These are phyloP conservation scores for Erebia palarica DNA, from an alignment of 2,888 invertebrate species.

Conservation along the genomic window DNA sequence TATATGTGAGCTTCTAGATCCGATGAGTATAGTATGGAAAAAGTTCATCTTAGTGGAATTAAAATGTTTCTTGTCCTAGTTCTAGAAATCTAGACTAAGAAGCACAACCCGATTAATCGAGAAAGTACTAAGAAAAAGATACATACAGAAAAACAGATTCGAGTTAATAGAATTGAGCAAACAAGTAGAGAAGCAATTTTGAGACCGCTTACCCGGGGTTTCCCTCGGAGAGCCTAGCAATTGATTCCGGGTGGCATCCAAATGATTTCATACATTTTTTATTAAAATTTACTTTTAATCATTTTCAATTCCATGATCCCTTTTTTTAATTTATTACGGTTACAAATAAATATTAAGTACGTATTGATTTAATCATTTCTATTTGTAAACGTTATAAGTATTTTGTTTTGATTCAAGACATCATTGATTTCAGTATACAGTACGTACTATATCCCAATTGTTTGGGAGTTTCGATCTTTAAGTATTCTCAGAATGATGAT, in stretches of 20 bases:
- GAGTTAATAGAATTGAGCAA: background rate
- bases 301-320: background rate
- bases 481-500: no score
- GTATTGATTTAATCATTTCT: no score
- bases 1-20: no score
- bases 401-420: no score
- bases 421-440: no score
- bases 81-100: background rate
- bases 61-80: background rate
- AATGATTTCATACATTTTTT: slow-evolving; percentile 5
- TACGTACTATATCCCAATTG: no score
- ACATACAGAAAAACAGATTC: background rate
- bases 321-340: background rate
- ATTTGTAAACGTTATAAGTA: no score
- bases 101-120: background rate
- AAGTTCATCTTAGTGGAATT: no score
- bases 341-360: no score
- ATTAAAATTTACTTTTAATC: background rate
- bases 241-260: slow-evolving; percentile 4
- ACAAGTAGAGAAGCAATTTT: slow-evolving; percentile 8
- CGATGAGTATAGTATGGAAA: no score
- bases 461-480: no score
- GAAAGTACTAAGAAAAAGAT: background rate
- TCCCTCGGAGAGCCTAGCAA: background rate
- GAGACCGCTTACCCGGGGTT: background rate